A percentile compares a stretch with the other conserved stretches of the same genome.
phyloP scores from a whole-genome alignment of 2,113 vertebrate genomes.

The Macaca nemestrina region DNA sequence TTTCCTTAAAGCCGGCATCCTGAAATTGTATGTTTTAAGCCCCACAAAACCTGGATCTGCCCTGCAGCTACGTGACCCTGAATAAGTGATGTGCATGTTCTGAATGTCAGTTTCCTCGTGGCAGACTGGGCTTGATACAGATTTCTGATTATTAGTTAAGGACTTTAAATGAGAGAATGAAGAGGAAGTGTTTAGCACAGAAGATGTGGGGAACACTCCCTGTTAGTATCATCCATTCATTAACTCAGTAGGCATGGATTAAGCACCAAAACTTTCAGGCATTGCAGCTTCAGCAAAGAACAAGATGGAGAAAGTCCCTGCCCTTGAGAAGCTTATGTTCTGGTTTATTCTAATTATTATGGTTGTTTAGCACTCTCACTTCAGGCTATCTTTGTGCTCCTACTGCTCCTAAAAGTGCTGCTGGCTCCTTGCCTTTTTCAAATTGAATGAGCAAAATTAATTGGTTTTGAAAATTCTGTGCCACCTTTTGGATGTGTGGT shows the following conservation, averaged over 20 bases:
- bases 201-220: background rate
- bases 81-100: background rate
- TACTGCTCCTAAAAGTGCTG: background rate
- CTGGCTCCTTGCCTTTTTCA: slow-evolving; percentile 27
- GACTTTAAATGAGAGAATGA: background rate
- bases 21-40: background rate
- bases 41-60: background rate
- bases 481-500: background rate
- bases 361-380: background rate
- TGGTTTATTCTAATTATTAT: background rate
- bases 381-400: background rate
- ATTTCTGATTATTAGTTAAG: background rate
- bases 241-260: background rate
- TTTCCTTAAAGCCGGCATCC: background rate
- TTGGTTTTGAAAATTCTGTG: background rate
- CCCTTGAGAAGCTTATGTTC: background rate
- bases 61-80: background rate
- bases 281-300: background rate
- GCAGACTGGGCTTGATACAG: background rate
- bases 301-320: background rate
- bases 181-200: background rate
- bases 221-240: background rate
- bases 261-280: background rate
- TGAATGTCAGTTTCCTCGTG: background rate
- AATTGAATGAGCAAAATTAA: background rate